Evolutionary conservation across 37 sponge, comb jelly and placozoan genomes (phyloP).

Genomic region (Tethya wilhelma): DNA sequence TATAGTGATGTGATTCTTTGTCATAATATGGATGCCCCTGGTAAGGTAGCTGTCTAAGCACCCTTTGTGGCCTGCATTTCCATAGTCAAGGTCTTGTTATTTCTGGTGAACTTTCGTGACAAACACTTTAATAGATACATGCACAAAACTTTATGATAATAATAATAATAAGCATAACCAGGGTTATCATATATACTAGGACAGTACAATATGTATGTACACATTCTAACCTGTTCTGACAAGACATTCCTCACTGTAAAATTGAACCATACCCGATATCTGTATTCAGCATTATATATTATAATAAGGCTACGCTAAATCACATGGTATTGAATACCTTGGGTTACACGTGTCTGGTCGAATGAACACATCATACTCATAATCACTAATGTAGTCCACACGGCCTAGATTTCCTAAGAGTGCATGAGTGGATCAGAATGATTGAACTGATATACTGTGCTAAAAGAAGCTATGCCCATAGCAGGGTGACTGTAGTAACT

Average conservation of each 20-base stretch:
- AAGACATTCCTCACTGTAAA: conserved; percentile 84
- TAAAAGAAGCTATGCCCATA: too few species aligned
- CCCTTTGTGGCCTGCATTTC: too few species aligned
- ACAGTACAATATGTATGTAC: neutral
- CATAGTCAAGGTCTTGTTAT: too few species aligned
- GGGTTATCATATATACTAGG: neutral
- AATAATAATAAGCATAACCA: neutral
- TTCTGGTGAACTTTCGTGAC: too few species aligned
- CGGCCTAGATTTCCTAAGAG: conserved; percentile 84
- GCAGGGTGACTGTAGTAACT: too few species aligned
- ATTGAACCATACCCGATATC: conserved; percentile 93
- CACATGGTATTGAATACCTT: conserved; percentile 18
- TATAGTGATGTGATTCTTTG: too few species aligned
- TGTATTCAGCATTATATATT: neutral
- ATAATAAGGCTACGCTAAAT: neutral
- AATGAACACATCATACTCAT: conserved; percentile 94
- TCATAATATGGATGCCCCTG: too few species aligned
- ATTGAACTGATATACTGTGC: too few species aligned
- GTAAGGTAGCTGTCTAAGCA: too few species aligned
- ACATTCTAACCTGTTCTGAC: conserved; percentile 72
- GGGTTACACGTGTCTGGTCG: conserved; percentile 97
- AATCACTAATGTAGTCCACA: conserved; percentile 89
- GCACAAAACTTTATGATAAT: too few species aligned
- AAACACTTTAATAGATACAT: too few species aligned
- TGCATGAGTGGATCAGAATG: neutral